These are phyloP conservation scores for Vulpes lagopus DNA, from an alignment of 2,113 vertebrate genomes.

Conservation along the genomic window DNA sequence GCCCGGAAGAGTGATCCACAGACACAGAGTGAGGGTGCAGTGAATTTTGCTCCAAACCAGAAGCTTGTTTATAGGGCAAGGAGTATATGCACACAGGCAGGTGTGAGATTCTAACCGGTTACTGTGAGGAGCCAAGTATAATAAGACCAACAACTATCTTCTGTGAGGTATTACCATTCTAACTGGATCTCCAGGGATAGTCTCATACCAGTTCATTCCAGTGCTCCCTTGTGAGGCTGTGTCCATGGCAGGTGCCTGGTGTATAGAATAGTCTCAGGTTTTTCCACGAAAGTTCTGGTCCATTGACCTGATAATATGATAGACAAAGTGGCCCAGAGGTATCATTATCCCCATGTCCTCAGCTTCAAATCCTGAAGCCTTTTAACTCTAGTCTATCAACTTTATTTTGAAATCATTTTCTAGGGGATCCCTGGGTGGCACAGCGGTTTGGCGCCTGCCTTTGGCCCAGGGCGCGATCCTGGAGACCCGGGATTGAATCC, in stretches of 20 bases:
- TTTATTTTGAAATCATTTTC: slow-evolving; percentile 5
- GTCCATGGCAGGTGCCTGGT: neutral
- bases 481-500: too few relatives aligned
- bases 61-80: neutral
- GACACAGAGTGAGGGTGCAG: neutral
- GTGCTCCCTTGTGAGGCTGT: neutral
- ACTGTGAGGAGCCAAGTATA: slow-evolving; percentile 17
- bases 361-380: neutral
- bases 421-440: too few relatives aligned
- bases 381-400: neutral
- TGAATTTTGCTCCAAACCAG: neutral
- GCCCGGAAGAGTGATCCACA: neutral
- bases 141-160: neutral
- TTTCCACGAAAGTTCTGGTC: neutral
- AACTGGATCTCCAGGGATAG: neutral
- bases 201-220: neutral
- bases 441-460: too few relatives aligned
- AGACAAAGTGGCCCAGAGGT: neutral
- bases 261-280: neutral
- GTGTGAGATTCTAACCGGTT: neutral
- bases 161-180: slow-evolving; percentile 28
- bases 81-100: neutral
- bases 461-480: too few relatives aligned
- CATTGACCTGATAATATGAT: neutral
- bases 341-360: neutral